A percentile compares a stretch with the other conserved stretches of the same genome.
Conservation (phyloP, 2,113 vertebrate genomes). For the Petromus typicus region DNA sequence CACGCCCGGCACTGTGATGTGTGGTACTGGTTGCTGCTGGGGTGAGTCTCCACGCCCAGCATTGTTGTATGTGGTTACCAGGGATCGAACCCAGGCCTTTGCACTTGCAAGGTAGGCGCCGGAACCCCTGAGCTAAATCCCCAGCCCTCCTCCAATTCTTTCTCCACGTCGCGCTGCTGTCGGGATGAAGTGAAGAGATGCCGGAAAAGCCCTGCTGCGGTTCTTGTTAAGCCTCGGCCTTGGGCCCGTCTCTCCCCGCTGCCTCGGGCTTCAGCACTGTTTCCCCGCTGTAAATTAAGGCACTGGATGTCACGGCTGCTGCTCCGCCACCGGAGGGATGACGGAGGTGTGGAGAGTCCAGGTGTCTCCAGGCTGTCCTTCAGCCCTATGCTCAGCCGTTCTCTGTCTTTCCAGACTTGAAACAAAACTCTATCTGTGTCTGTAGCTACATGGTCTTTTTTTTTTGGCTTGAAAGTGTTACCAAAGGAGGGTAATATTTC, state of each 20-base stretch:
- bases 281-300: not conserved
- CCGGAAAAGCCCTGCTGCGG: not conserved
- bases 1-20: no score
- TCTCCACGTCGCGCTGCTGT: not conserved
- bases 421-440: not conserved
- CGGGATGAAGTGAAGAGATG: not conserved
- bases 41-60: no score
- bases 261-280: constrained; percentile 16
- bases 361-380: not conserved
- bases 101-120: no score
- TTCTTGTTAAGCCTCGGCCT: not conserved
- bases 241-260: constrained; percentile 23
- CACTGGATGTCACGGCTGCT: not conserved
- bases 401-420: constrained; percentile 6
- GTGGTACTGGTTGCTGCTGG: no score
- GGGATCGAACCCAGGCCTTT: no score
- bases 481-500: not conserved
- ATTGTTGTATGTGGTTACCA: no score
- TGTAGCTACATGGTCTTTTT: not conserved
- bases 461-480: constrained; percentile 23
- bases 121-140: no score
- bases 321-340: not conserved
- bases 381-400: not conserved
- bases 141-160: no score
- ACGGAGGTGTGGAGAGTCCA: not conserved